Base-by-base conservation (phyloP, 2,113 vertebrate species). In the Cyanoderma ruficeps region DNA sequence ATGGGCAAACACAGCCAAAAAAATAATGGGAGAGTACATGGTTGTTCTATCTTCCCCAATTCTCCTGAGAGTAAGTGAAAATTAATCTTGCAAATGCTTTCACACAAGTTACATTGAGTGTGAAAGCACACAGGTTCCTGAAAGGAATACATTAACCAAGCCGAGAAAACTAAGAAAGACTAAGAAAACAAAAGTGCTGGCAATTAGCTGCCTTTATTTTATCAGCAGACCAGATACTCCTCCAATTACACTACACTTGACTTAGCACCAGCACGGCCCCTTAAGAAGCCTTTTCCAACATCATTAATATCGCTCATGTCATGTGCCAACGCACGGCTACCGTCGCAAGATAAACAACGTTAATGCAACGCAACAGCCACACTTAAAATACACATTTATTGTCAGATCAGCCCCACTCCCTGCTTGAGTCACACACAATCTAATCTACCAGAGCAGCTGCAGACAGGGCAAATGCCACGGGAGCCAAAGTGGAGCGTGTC, bases 281-380 rank as follows among this genome's bases (percentile, higher is more conserved):
- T 60, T 50, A 22, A 28, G 61, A 76, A 85, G 77, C 64, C 61
- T 78, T 76, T 89, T 84, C 56, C 35, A 69, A 81, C 76, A 64
- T 72, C 85, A 80, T 97, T 93, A 90, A 83, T 46, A 90, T 46
- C 1, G 1, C 49, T 79, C 65, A 2, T 37, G 63, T 71, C 93
- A 82, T 42, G 63, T 92, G 87, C 92, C 94, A 94, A 7, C 3
- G 31, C 71, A 47, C 19, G 9, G 71, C 71, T 22, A 72, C 68
- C 71, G 24, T 33, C 1, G 0, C 37, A n/a, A 76, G 64, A 90
- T 53, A 96, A 95, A 93, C 89, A 90, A 94, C 83, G n/a, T 42
- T 86, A 92, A 96, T 65, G 80, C 69, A 82, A 47, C 8, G 14
- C 80, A 96, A 46, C 95, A 96, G 93, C 70, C 42, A 78, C 88